Evolutionary conservation across 2,888 invertebrate genomes (phyloP), one percentile per base, ranked within the genome.

Genomic region (Cataglyphis cursor): DNA sequence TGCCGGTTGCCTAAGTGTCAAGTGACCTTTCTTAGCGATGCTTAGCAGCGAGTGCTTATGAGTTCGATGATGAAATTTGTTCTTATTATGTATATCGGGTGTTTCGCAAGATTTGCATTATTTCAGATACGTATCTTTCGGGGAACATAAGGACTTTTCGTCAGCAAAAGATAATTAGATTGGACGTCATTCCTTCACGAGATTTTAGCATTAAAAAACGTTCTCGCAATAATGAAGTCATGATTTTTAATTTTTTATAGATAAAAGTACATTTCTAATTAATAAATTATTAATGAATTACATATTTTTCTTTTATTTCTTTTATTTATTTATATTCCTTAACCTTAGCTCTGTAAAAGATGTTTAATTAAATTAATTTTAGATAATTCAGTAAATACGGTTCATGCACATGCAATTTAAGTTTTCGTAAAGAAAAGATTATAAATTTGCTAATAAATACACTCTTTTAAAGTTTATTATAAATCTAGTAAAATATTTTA

Each of bases 1-100:
- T 82, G 70, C 51, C 12, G 51, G 24, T 31, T 57, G 18, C 54
- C 41, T 28, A 24, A 81, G 81, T 65, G 24, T 31, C 65, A 65
- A 76, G 65, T 48, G 57, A 65, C 78, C 65, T 44, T 59, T 75
- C 28, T 78, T 59, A 44, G 21, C 44, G 59, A 64, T 78, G 41
- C 64, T 82, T 59, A 75, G 41, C 44, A 24, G 80, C 62, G 21
- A 54, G 31, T 75, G 62, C 54, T 75, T 81, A 81, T 21, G 62
- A 62, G 54, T 28, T 28, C 31, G n/a, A n/a, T 8, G 41, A 6
- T 57, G 81, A 28, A 72, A 80, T 80, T 80, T 72, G 35, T 72
- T 61, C 35, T 80, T 48, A 44, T 78, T 78, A 80, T 72, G 35
- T 59, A 21, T 9, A 61, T 35, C 44, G 70, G 21, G 12, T 44